Percentiles rank a stretch among this genome's conserved stretches.
These are phyloP conservation scores for Castor canadensis DNA, from an alignment of 2,113 vertebrate species.

Conservation along the genomic window DNA sequence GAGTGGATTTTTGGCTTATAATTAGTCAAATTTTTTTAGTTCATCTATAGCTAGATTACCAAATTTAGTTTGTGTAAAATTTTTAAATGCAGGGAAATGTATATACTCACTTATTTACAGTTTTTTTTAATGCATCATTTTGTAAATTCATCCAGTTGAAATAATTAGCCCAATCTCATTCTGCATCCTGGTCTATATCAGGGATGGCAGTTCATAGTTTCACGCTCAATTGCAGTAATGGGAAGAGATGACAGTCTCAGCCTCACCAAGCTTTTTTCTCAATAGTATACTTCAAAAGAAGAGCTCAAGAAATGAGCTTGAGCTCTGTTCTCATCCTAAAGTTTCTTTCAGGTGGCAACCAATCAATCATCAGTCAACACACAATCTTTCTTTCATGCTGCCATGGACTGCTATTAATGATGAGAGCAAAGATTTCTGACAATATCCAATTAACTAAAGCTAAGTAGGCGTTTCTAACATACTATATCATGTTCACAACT, in stretches of 20 bases:
- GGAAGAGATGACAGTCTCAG: not conserved
- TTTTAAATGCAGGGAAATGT: not conserved
- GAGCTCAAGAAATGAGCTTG: not conserved
- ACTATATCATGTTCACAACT: not conserved
- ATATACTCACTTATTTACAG: not conserved
- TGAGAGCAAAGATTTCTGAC: not conserved
- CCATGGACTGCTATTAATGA: not conserved
- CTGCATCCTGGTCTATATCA: not conserved
- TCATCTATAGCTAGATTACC: not conserved
- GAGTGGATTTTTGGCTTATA: not conserved
- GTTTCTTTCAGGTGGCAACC: not conserved
- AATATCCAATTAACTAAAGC: not conserved
- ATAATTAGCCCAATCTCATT: not conserved
- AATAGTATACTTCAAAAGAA: not conserved
- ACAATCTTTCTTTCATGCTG: not conserved
- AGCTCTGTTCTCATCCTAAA: not conserved
- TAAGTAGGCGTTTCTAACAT: not conserved
- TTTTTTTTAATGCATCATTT: not conserved
- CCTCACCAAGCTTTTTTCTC: not conserved
- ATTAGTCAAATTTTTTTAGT: conserved; percentile 18
- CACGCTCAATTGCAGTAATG: not conserved
- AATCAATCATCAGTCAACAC: too few relatives aligned
- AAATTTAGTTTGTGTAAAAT: not conserved
- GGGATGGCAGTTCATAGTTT: not conserved
- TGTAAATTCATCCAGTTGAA: not conserved